Conservation (phyloP, 2,888 invertebrate genomes). For the Pseudoips prasinana region DNA sequence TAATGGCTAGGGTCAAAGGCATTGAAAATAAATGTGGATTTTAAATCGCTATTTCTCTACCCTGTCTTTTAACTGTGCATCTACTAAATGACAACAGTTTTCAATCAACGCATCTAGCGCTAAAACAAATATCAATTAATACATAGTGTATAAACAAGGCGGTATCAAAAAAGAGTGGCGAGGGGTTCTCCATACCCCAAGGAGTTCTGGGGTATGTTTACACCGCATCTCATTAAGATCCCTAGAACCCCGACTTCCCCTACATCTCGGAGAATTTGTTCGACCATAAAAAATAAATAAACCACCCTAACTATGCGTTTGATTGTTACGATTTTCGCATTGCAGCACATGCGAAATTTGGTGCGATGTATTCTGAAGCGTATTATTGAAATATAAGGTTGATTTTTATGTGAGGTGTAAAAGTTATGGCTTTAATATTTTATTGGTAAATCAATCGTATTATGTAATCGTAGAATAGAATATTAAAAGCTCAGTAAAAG, state of each 20-base stretch:
- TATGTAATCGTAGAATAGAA: too few species aligned
- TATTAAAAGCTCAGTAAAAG: too few species aligned
- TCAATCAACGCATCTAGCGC: too few species aligned
- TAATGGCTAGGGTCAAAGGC: too few species aligned
- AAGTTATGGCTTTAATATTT: not conserved
- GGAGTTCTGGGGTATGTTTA: slow-evolving; percentile 62
- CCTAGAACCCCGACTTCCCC: slow-evolving; percentile 19
- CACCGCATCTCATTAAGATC: slow-evolving; percentile 70
- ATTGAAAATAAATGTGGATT: too few species aligned
- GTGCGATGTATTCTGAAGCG: not conserved
- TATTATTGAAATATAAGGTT: rapidly evolving
- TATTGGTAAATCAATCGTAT: slow-evolving; percentile 1
- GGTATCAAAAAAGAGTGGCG: slow-evolving; percentile 29
- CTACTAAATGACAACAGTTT: too few species aligned
- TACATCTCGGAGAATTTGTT: slow-evolving; percentile 47
- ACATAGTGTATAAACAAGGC: slow-evolving; percentile 34
- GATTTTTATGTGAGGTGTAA: not conserved
- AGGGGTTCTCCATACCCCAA: slow-evolving; percentile 48
- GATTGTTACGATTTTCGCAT: slow-evolving; percentile 29
- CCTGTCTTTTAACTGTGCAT: too few species aligned
- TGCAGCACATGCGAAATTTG: slow-evolving; percentile 10
- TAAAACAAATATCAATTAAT: slow-evolving; percentile 32
- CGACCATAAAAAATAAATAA: slow-evolving; percentile 69
- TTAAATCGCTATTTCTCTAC: too few species aligned
- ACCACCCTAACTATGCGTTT: slow-evolving; percentile 44